Evolutionary conservation across 2,888 invertebrate genomes (phyloP), one percentile per base, ranked within the genome.

Genomic region (Eupeodes latifasciatus): DNA sequence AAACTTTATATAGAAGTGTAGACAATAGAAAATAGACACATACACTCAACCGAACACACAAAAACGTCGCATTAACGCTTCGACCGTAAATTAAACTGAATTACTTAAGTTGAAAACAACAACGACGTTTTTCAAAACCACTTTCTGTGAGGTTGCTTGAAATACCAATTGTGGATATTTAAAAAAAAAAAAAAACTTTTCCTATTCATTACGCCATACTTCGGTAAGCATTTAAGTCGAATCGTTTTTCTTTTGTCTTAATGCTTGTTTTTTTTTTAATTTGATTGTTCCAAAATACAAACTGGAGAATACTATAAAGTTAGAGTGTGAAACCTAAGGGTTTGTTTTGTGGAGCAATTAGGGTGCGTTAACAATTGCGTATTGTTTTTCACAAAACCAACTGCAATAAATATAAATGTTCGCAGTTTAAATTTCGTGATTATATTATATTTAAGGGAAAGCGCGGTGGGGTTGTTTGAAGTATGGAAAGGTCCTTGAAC

Each of bases 351-450:
- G 81, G 88, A 85, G 88, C 81, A 88, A 88, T 88, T 88, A 88
- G 85, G 88, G 88, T 85, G 88, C 88, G 88, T 85, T 88, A 85
- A 88, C 88, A 88, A 85, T 79, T 88, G 88, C 88, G 88, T 88
- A 88, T 88, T 85, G 75, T 88, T 81, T 85, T 34, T 85, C 53
- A 78, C 67, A 74, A 78, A 79, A 81, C 78, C 85, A 78, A 78
- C 64, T 74, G 88, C 78, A 81, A 88, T 88, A 88, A 88, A 88
- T 88, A 88, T 88, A 88, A 88, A 85, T 88, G 77, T 88, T 85
- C 78, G 75, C 88, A 75, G 77, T 88, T 71, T 72, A 75, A 88
- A 88, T 81, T 81, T 77, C 81, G 84, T 59, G 72, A 85, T 88
- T 71, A 55, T 55, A 67, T 51, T 44, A 51, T 36, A 47, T 40